Base-by-base conservation (phyloP, 2,797 vertebrate species). In the Tapirus indicus region DNA sequence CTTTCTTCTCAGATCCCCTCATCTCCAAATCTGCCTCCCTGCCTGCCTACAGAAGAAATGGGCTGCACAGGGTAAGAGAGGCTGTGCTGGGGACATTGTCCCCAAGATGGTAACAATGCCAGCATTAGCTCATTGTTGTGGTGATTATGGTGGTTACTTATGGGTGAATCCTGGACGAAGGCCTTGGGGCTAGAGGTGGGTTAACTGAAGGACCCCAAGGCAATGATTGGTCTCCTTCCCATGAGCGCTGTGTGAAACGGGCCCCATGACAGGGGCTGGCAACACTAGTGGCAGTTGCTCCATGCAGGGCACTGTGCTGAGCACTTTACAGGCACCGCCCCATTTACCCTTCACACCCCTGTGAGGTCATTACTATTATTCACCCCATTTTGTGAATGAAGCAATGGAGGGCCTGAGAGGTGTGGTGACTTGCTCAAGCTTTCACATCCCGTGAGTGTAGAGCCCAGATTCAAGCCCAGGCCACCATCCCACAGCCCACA, bases 11-110 rank as follows among this genome's bases (percentile, higher is more conserved):
- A 99, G 99, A 99, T 98, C 99, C 99, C 1, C 99, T 99, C 98
- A 99, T 99, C 95, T 99, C 99, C 17, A 99, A 99, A 97, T 99
- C 99, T 0, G 99, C 99, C 62, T 99, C 99, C 7, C 99, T 99
- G 27, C 99, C 99, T 95, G 99, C 99, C 98, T 99, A 99, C 96
- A 99, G 99, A 97, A 99, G 99, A 97, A 99, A 99, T 0, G 99
- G 99, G 91, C 98, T 99, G 78, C 99, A 99, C 98, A 98, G 99
- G 99, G 99, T 99, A 98, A 99, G 99, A 92, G 75, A 72, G 52
- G 20, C 64, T 17, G 7, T 29, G 17, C 56, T 18, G 29, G 35
- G 66, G 44, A 7, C 35, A 2, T 10, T 8, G 11, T 44, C 38
- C 49, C 66, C 41, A 56, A 17, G 44, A 35, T 12, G 54, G 29